phyloP scores from a whole-genome alignment of 2,888 invertebrate genomes.

The Tenthredo amoena region DNA sequence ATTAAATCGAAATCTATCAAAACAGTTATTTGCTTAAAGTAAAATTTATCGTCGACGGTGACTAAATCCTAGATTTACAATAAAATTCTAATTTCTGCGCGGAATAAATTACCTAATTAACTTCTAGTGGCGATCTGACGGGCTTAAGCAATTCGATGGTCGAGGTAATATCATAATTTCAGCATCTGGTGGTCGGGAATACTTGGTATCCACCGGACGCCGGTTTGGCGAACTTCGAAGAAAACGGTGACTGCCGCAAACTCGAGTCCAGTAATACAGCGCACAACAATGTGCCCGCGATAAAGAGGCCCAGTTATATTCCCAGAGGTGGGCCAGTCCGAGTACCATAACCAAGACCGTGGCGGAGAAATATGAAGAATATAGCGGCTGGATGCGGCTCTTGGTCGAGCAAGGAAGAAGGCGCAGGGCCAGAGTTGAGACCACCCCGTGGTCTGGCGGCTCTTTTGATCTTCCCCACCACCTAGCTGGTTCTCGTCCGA shows the following conservation, averaged over 20 bases:
- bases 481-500: conserved; percentile 56
- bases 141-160: background rate
- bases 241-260: background rate
- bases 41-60: background rate
- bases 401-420: conserved; percentile 62
- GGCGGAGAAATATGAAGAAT: conserved; percentile 74
- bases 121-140: background rate
- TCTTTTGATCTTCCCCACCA: conserved; percentile 77
- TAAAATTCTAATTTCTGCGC: background rate
- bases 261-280: conserved; percentile 11
- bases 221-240: conserved; percentile 5
- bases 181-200: background rate
- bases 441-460: conserved; percentile 78
- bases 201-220: conserved; percentile 9
- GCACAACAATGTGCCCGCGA: conserved; percentile 55
- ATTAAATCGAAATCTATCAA: background rate
- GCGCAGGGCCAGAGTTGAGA: conserved; percentile 75
- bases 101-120: background rate
- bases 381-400: conserved; percentile 62
- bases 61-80: background rate
- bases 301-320: conserved; percentile 52
- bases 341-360: conserved; percentile 62
- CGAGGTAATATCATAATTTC: conserved; percentile 5
- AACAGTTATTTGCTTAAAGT: background rate
- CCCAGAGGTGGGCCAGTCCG: conserved; percentile 44